These are phyloP conservation scores for Philhelius pedissequus DNA, from an alignment of 2,888 invertebrate species.

Conservation along the genomic window DNA sequence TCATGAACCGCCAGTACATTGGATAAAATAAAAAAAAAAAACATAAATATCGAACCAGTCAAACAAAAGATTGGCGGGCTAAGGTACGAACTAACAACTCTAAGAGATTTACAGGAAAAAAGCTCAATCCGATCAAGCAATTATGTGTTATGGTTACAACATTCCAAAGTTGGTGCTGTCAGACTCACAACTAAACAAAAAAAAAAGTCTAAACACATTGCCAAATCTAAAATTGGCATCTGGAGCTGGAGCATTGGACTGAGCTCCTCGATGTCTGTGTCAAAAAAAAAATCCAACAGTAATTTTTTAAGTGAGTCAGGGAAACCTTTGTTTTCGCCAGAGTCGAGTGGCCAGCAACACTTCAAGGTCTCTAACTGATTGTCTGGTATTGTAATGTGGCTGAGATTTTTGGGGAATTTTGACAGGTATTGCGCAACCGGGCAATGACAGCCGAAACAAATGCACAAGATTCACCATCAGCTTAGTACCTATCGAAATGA, in stretches of 20 bases:
- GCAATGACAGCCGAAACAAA: constrained; percentile 32
- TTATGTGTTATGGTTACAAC: constrained; percentile 52
- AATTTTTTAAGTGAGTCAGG: constrained; percentile 43
- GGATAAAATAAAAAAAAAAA: background rate
- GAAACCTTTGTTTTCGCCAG: constrained; percentile 15
- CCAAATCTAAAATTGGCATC: constrained; percentile 63
- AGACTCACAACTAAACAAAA: constrained; percentile 6
- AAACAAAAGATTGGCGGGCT: background rate
- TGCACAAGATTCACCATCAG: background rate
- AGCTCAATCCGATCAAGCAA: constrained; percentile 35
- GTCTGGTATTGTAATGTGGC: background rate
- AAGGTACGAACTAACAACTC: background rate
- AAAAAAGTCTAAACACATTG: constrained; percentile 34
- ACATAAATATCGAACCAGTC: background rate
- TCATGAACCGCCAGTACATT: constrained; percentile 18
- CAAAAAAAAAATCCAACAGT: constrained; percentile 36
- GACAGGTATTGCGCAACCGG: constrained; percentile 48
- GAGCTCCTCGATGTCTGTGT: background rate
- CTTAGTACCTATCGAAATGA: background rate
- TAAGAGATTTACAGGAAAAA: constrained; percentile 9
- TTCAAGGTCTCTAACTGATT: constrained; percentile 37
- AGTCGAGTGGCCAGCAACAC: constrained; percentile 8
- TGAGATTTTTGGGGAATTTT: background rate
- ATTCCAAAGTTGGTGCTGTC: constrained; percentile 31
- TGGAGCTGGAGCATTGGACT: constrained; percentile 23